Evolutionary conservation across 2,797 vertebrate species (phyloP).

Genomic region (Smutsia temminckii): DNA sequence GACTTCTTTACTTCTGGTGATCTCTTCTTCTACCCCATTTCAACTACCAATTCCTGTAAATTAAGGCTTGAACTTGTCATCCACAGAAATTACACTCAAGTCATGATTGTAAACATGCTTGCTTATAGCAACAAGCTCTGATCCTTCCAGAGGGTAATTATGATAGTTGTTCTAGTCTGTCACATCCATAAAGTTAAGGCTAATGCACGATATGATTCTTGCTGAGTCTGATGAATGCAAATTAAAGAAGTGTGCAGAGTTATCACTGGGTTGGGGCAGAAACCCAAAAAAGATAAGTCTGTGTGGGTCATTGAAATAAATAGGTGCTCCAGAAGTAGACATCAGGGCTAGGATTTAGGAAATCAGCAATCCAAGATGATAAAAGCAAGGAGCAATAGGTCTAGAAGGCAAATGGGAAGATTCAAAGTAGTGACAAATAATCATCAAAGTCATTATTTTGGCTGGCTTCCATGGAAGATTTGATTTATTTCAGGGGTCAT

Average conservation of each 20-base stretch:
- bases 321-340: background rate
- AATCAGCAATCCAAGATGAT: background rate
- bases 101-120: background rate
- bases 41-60: background rate
- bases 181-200: background rate
- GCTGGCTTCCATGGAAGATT: background rate
- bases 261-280: background rate
- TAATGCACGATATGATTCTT: background rate
- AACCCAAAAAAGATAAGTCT: background rate
- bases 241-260: background rate
- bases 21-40: background rate
- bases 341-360: background rate
- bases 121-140: background rate
- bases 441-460: background rate
- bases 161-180: background rate
- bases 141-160: background rate
- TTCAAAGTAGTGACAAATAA: background rate
- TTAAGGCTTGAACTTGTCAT: background rate
- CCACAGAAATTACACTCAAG: background rate
- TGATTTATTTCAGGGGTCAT: conserved; percentile 5
- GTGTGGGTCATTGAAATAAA: background rate
- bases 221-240: background rate
- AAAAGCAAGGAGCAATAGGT: background rate
- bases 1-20: background rate
- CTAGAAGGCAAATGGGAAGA: background rate